Evolutionary conservation across 2,113 vertebrate genomes (phyloP).

Genomic region (Pelobates fuscus): DNA sequence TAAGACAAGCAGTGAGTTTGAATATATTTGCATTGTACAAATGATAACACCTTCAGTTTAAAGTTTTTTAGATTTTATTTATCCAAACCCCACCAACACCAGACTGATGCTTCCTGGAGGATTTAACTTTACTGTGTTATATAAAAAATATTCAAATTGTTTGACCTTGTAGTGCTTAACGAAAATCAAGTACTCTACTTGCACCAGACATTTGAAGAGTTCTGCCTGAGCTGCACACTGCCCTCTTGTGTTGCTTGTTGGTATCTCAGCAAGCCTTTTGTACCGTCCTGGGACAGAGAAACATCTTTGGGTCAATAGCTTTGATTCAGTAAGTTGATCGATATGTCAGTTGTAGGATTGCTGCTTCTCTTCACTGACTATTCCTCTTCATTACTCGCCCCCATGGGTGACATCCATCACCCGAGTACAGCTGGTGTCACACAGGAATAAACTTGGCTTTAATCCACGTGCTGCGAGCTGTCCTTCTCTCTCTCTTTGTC

Average conservation of each 20-base stretch:
- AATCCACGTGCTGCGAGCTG: conserved; percentile 13
- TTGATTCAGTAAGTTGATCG: conserved; percentile 44
- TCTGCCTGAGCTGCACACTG: conserved; percentile 27
- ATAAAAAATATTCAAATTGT: too few relatives aligned
- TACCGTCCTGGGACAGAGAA: conserved; percentile 16
- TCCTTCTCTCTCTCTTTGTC: conserved; percentile 15
- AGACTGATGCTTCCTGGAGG: too few relatives aligned
- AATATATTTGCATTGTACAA: too few relatives aligned
- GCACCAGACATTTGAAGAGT: background rate
- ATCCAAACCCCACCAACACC: too few relatives aligned
- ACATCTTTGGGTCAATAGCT: conserved; percentile 39
- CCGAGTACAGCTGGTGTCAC: conserved; percentile 16
- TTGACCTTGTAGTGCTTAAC: too few relatives aligned
- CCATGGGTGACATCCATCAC: conserved; percentile 43
- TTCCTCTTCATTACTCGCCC: conserved; percentile 47
- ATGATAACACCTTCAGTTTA: too few relatives aligned
- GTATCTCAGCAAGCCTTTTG: background rate
- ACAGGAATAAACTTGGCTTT: conserved; percentile 41
- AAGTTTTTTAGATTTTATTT: too few relatives aligned
- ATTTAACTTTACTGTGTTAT: too few relatives aligned
- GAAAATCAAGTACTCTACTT: background rate
- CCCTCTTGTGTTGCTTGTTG: conserved; percentile 25
- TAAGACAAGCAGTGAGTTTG: too few relatives aligned
- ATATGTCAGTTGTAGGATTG: conserved; percentile 44
- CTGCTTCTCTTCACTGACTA: conserved; percentile 33